phyloP scores from a whole-genome alignment of 2,797 vertebrate species.

The Alosa sapidissima region DNA sequence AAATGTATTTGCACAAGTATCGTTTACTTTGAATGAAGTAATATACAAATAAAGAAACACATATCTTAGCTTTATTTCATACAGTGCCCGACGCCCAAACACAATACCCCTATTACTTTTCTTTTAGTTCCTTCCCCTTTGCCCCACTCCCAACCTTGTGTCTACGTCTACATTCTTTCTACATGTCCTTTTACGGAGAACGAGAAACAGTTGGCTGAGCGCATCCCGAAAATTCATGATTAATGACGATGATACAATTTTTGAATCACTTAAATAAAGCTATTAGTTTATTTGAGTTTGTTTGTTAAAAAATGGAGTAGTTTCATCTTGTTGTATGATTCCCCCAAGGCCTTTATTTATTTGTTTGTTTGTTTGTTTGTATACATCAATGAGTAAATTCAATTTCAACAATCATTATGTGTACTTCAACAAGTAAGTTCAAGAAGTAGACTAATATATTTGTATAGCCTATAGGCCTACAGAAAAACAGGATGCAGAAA shows the following conservation, averaged over 20 bases:
- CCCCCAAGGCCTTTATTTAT: no score
- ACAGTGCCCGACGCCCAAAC: background rate
- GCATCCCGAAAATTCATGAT: background rate
- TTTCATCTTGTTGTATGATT: background rate
- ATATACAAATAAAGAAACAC: background rate
- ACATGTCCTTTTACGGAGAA: constrained; percentile 76
- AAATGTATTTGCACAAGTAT: background rate
- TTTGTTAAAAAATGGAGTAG: no score
- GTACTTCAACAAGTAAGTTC: background rate
- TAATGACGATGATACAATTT: background rate
- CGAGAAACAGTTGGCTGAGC: background rate
- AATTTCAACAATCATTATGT: background rate
- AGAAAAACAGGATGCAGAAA: background rate
- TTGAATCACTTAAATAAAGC: background rate
- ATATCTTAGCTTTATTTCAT: background rate
- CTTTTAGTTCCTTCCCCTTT: constrained; percentile 40
- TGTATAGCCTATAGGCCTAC: background rate
- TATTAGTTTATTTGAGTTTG: background rate
- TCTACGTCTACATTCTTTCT: constrained; percentile 57
- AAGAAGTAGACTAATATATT: no score
- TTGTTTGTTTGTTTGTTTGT: no score
- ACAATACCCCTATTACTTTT: background rate
- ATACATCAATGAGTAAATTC: no score
- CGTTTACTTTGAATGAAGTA: background rate
- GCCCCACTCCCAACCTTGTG: constrained; percentile 41